Percentiles rank a stretch among this genome's conserved stretches.
Conservation (phyloP, 2,113 vertebrate genomes). For the Aspidoscelis tigris region DNA sequence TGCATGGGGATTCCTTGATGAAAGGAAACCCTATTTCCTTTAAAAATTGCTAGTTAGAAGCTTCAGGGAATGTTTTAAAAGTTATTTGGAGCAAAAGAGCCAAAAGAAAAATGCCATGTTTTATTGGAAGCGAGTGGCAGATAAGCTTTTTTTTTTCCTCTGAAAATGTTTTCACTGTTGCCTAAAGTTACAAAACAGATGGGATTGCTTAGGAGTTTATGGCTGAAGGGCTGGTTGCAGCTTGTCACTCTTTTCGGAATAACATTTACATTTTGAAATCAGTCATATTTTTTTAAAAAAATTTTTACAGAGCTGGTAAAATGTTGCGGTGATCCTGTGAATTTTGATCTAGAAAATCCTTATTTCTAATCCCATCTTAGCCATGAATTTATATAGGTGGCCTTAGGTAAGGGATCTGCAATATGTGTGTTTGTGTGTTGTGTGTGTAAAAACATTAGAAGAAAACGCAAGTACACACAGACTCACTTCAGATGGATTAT, state of each 20-base stretch:
- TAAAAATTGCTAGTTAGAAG: background rate
- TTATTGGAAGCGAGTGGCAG: background rate
- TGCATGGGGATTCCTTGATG: background rate
- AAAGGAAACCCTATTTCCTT: background rate
- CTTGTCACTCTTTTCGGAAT: background rate
- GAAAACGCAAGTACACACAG: no score
- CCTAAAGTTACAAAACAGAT: background rate
- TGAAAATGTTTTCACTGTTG: background rate
- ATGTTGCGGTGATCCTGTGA: background rate
- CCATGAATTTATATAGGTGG: background rate
- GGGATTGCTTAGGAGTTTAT: background rate
- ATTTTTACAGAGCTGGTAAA: background rate
- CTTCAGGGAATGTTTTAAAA: background rate
- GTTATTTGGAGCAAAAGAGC: slow-evolving; percentile 10
- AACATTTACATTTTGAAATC: background rate
- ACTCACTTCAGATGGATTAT: no score
- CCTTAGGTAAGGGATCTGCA: background rate
- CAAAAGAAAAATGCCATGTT: background rate
- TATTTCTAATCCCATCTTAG: background rate
- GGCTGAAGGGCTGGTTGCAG: background rate
- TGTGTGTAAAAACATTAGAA: no score
- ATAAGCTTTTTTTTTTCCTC: background rate
- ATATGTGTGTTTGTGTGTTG: no score
- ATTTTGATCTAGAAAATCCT: background rate
- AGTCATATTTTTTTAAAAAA: background rate